Base-by-base conservation (phyloP, 1,140 invertebrate species). In the Aphelenchoides besseyi region DNA sequence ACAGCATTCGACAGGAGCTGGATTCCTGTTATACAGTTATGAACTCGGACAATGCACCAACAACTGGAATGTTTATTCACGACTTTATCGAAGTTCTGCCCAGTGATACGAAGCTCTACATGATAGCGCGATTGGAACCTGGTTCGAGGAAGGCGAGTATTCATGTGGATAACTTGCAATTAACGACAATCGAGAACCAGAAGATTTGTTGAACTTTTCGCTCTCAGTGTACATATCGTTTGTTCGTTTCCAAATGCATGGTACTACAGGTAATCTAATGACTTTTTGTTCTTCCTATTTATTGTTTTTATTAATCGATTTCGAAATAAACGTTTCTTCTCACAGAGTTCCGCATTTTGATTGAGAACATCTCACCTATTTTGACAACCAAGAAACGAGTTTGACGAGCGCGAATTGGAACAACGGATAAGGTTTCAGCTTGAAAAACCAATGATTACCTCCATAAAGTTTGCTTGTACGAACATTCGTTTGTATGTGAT, bases 101-200 rank as follows among this genome's bases (percentile, higher is more conserved):
- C 35, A 79, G 71, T 66, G 82, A 82, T 67, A 81, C 73, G 53
- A 84, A 82, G 68, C 54, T 82, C 26, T 79, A 79, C 52, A 73
- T 78, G 35, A 79, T 79, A 30, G 76, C 68, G n/a, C 75, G 69
- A 69, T 35, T 79, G 37, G 71, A 67, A n/a, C 33, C 63, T 18
- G 61, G 77, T n/a, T 66, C 69, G n/a, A 35, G 77, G 32, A 78
- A 74, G 59, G 70, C 76, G 26, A 79, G 66, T 37, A 59, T 79
- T 5, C 64, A 62, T 61, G 53, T 79, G 16, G 76, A 75, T 35
- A 77, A 77, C 68, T 48, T 77, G 9, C 2, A 53, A 41, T 62
- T 77, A n/a, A 77, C 76, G 55, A 74, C 73, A 52, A 70, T 75
- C 28, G 75, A 78, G 33, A 77, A 77, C 59, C 76, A 77, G 48